Conservation (phyloP, 2,888 invertebrate genomes). For the Strigamia crassipes region DNA sequence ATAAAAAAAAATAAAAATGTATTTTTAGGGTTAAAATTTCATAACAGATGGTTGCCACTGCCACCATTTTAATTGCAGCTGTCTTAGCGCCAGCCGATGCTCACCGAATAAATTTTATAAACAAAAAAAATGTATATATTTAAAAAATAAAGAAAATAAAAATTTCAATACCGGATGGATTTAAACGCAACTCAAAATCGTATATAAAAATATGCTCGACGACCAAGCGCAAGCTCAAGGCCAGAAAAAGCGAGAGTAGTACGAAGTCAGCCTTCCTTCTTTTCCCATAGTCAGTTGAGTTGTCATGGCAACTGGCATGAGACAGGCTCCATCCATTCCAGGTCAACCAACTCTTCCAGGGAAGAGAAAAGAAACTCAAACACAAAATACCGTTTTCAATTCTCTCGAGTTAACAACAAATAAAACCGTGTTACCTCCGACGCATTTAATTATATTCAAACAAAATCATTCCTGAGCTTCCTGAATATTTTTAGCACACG, state of each 20-base stretch:
- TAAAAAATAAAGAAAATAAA: too few relatives aligned
- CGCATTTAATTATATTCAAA: too few relatives aligned
- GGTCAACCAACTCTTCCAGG: slow-evolving; percentile 15
- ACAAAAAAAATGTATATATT: background rate
- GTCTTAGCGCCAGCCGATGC: background rate
- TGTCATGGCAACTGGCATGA: background rate
- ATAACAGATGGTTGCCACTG: background rate
- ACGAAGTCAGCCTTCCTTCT: background rate
- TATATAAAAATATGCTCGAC: background rate
- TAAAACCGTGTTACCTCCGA: background rate
- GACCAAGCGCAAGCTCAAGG: background rate
- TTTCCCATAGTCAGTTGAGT: slow-evolving; percentile 3
- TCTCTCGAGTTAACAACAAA: background rate
- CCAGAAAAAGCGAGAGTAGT: background rate
- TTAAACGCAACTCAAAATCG: background rate
- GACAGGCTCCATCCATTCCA: slow-evolving; percentile 22
- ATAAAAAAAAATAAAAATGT: background rate
- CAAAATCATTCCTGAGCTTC: background rate
- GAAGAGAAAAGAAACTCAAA: slow-evolving; percentile 4
- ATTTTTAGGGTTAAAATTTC: background rate
- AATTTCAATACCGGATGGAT: background rate
- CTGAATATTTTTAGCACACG: background rate
- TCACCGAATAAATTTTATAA: background rate
- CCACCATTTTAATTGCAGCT: slow-evolving; percentile 23
- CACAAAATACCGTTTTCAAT: background rate